These are phyloP conservation scores for Aphyosemion australe DNA, from an alignment of 2,113 vertebrate genomes.

Conservation along the genomic window DNA sequence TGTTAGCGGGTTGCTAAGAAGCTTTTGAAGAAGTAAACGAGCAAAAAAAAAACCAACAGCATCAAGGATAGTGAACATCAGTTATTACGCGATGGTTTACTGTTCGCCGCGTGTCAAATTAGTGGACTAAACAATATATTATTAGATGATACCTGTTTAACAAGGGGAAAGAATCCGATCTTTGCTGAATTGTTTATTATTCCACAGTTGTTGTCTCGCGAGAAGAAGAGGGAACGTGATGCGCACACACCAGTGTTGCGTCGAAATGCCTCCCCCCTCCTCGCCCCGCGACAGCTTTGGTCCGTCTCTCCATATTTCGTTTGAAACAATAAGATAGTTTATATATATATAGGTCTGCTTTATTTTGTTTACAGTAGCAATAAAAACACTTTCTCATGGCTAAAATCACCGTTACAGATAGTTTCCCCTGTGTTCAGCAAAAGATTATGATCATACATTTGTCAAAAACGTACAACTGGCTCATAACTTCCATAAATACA, in stretches of 20 bases:
- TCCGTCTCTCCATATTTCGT: no score
- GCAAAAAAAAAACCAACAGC: neutral
- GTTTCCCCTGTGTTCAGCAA: no score
- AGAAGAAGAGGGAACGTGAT: neutral
- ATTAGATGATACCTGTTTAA: constrained; percentile 8
- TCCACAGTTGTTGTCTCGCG: constrained; percentile 27
- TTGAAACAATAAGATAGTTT: no score
- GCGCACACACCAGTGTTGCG: neutral
- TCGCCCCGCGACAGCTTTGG: no score
- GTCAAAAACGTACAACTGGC: no score
- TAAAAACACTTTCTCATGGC: no score
- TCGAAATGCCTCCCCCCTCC: no score
- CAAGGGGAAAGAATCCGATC: neutral
- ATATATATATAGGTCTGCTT: no score
- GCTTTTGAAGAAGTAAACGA: neutral
- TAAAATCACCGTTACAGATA: no score
- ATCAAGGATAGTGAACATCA: neutral
- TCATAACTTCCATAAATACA: no score
- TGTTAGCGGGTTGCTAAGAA: neutral
- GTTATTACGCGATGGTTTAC: neutral
- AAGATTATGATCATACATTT: no score
- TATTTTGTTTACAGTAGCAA: no score
- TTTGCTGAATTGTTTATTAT: constrained; percentile 9
- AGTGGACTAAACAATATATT: neutral
- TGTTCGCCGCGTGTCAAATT: neutral